Evolutionary conservation across 2,888 invertebrate species (phyloP), one percentile per base, ranked within the genome.

Genomic region (Flexamia atlantica): DNA sequence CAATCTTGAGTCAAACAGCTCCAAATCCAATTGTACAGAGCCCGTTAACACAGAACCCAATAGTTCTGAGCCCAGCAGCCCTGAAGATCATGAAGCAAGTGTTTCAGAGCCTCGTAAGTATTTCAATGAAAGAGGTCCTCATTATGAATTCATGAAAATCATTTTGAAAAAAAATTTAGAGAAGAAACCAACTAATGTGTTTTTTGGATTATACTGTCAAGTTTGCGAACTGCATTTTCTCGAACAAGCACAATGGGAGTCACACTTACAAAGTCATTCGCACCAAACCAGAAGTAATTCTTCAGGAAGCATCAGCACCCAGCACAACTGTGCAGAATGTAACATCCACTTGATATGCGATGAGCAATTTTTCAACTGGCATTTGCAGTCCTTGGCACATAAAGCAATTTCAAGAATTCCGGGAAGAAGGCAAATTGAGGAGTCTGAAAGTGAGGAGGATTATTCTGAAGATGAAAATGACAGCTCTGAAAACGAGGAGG

Each of bases 401-500:
- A 32, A 70, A 70, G 70, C 70, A 20, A 70, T 70, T 3, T 36
- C 32, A 20, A 40, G 20, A 40, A 28, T 70, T 14, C 70, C 25
- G 17, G 30, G 10, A 7, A 70, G 5, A 36, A 32, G 70, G 20
- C 9, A 70, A 10, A 7, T 36, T 0, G 20, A 70, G 9, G 32
- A 70, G 20, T 17, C 20, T 20, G 70, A 36, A 36, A 70, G 70
- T 20, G 32, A 36, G 40, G 36, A 36, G 23, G 40, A 14, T 20
- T 23, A 68, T 30, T 70, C 70, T 70, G 70, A 70, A 70, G 36
- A 70, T 70, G 70, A 70, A 30, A 40, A 70, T 40, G 40, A 20
- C 25, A 40, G 14, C 20, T 12, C 10, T 36, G 40, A n/a, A 14
- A 40, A 25, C 30, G 68, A 32, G 25, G 60, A 60, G 28, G 68